These are phyloP conservation scores for Laothoe populi DNA, from an alignment of 2,888 invertebrate species.

Conservation along the genomic window DNA sequence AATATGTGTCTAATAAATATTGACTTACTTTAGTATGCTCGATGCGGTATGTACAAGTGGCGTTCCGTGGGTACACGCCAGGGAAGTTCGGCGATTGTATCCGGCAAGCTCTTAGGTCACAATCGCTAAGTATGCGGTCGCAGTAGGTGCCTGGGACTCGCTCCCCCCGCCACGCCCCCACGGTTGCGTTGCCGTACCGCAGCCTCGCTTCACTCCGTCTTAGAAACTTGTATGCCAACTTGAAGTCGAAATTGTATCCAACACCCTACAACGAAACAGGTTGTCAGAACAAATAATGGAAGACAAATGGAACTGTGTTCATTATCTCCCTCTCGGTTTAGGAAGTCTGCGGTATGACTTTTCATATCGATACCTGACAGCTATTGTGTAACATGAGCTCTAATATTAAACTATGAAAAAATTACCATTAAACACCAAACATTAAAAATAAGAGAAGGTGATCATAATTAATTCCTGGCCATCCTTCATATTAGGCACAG, in stretches of 20 bases:
- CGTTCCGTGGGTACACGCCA: constrained; percentile 94
- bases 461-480: too few species aligned
- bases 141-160: constrained; percentile 91
- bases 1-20: too few species aligned
- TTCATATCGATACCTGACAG: constrained; percentile 4
- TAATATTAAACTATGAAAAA: too few species aligned
- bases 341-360: constrained; percentile 1
- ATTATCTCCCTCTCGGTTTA: constrained; percentile 8
- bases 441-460: too few species aligned
- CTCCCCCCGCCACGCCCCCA: constrained; percentile 90
- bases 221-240: constrained; percentile 93
- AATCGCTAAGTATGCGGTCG: constrained; percentile 91
- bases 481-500: too few species aligned
- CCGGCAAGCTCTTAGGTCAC: constrained; percentile 88
- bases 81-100: constrained; percentile 96
- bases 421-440: too few species aligned
- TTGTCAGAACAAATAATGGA: constrained; percentile 41
- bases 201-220: constrained; percentile 90
- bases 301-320: constrained; percentile 28
- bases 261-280: constrained; percentile 84
- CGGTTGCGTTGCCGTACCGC: constrained; percentile 90
- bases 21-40: constrained; percentile 83
- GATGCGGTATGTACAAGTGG: constrained; percentile 91
- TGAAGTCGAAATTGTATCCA: constrained; percentile 93
- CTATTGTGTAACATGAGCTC: not conserved